phyloP scores from a whole-genome alignment of 2,113 vertebrate genomes.

The Progne subis region DNA sequence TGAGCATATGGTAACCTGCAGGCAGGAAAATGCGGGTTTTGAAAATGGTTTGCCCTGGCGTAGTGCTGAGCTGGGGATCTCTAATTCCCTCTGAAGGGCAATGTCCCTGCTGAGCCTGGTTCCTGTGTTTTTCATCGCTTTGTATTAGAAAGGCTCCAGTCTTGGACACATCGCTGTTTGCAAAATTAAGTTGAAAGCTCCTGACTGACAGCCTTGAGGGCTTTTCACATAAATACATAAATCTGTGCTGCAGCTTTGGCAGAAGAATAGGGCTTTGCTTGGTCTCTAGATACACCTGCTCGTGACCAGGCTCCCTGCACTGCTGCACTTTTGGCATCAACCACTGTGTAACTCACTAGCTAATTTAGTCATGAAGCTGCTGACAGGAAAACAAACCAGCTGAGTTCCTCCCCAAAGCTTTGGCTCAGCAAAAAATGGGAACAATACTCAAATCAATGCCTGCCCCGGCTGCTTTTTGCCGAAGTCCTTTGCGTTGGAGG shows the following conservation, averaged over 20 bases:
- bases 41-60: background rate
- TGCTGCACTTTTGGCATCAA: background rate
- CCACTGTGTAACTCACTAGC: background rate
- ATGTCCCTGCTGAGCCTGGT: background rate
- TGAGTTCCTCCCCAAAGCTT: background rate
- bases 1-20: background rate
- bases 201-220: background rate
- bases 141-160: background rate
- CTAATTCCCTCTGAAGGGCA: background rate
- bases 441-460: background rate
- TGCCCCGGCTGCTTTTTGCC: background rate
- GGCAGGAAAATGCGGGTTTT: background rate
- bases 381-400: background rate
- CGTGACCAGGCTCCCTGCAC: background rate
- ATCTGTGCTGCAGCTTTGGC: background rate
- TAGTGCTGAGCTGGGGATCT: background rate
- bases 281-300: background rate
- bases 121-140: background rate
- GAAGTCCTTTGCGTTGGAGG: accelerated
- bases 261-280: background rate
- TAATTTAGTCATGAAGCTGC: background rate
- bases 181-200: background rate
- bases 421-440: background rate
- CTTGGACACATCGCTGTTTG: background rate
- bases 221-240: background rate